Conservation (phyloP, 2,888 invertebrate genomes). For the Folsomia candida region DNA sequence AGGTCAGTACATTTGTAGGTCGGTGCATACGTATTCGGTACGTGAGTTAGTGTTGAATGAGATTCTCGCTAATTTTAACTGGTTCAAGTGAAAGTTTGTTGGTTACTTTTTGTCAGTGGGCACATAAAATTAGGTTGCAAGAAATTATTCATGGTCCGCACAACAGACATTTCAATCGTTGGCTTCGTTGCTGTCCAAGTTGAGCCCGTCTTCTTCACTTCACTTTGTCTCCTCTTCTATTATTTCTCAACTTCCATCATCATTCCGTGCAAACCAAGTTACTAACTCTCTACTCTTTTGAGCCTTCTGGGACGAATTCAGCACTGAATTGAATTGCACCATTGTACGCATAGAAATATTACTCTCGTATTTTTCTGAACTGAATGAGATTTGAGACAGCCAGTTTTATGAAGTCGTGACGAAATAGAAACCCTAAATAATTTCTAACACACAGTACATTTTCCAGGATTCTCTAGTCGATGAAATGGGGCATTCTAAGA, state of each 20-base stretch:
- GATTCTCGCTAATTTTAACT: too few relatives aligned
- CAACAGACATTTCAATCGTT: neutral
- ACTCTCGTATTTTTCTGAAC: too few relatives aligned
- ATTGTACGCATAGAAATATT: neutral
- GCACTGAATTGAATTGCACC: too few relatives aligned
- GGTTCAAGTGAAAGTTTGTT: neutral
- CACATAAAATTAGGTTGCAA: neutral
- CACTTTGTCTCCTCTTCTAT: neutral
- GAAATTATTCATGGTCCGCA: neutral
- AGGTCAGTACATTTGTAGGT: too few relatives aligned
- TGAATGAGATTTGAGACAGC: too few relatives aligned
- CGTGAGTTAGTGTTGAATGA: too few relatives aligned
- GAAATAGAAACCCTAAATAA: too few relatives aligned
- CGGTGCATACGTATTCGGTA: too few relatives aligned
- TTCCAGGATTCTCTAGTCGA: too few relatives aligned
- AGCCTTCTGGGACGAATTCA: neutral
- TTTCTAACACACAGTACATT: too few relatives aligned
- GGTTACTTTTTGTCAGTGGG: neutral
- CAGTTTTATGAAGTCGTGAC: too few relatives aligned
- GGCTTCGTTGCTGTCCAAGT: neutral
- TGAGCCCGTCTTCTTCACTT: neutral
- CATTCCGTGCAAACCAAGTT: neutral
- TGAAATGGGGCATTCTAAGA: too few relatives aligned
- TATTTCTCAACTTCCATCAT: neutral
- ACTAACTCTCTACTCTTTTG: neutral